These are phyloP conservation scores for Penaeus vannamei DNA, from an alignment of 1,140 invertebrate genomes.

Conservation along the genomic window DNA sequence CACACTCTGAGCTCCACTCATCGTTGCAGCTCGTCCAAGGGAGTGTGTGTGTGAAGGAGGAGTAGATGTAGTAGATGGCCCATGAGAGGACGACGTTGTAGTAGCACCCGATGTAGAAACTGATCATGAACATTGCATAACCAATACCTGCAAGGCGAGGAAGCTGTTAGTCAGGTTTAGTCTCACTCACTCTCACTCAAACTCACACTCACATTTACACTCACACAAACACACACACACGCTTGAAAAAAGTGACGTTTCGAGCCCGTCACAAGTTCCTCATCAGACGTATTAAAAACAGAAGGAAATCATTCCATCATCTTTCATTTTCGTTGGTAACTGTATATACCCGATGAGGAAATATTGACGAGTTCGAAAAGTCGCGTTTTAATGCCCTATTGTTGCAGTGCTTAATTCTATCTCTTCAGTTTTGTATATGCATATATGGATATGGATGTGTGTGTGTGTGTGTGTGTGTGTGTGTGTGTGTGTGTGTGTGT, in stretches of 20 bases:
- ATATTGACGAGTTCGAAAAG: no score
- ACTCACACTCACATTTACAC: background rate
- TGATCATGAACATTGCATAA: constrained; percentile 96
- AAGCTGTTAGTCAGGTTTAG: background rate
- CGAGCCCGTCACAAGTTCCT: no score
- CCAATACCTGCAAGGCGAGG: constrained; percentile 85
- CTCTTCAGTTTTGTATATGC: background rate
- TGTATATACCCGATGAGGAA: no score
- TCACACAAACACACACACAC: background rate
- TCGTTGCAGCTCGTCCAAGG: constrained; percentile 98
- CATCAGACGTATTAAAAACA: no score
- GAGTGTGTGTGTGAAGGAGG: constrained; percentile 91
- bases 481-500: constrained; percentile 3
- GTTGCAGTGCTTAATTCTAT: no score
- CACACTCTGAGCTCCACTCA: constrained; percentile 88
- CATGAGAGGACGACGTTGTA: constrained; percentile 99
- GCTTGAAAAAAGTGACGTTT: no score
- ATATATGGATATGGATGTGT: background rate
- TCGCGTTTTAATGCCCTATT: no score
- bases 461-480: background rate
- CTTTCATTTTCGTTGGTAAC: no score
- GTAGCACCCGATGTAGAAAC: constrained; percentile 99
- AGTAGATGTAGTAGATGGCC: constrained; percentile 97
- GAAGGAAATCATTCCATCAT: no score
- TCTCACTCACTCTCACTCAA: background rate